A percentile compares a stretch with the other conserved stretches of the same genome.
These are phyloP conservation scores for honey bee (Apis mellifera) DNA, from an alignment of 1,140 invertebrate species.

Conservation along the genomic window DNA sequence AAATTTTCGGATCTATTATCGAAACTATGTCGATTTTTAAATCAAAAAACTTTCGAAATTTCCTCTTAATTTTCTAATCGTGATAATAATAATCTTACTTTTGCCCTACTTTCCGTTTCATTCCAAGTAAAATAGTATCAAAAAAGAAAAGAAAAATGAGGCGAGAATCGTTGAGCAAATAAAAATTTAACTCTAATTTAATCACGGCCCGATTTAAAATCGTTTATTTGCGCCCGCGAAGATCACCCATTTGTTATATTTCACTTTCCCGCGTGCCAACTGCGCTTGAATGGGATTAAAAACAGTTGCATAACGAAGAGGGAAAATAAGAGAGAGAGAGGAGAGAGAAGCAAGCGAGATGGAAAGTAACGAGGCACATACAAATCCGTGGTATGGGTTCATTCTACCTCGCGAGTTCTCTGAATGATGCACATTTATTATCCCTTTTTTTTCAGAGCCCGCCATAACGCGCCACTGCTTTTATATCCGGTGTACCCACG, in stretches of 20 bases:
- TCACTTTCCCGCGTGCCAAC: conserved; percentile 21
- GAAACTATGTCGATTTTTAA: no score
- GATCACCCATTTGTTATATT: conserved; percentile 24
- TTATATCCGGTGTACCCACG: conserved; percentile 11
- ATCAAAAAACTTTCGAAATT: not conserved
- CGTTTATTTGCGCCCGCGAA: not conserved
- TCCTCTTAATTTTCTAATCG: no score
- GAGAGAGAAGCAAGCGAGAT: not conserved
- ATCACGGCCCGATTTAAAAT: not conserved
- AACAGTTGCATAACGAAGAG: conserved; percentile 34
- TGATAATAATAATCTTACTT: no score
- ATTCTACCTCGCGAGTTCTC: conserved; percentile 25
- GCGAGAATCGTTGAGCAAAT: not conserved
- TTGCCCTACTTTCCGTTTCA: no score
- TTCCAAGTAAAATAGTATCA: not conserved
- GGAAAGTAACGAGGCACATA: not conserved
- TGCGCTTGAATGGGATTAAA: conserved; percentile 28
- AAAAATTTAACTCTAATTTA: not conserved
- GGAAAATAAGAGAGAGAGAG: not conserved
- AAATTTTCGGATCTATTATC: not conserved
- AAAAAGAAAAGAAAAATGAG: not conserved
- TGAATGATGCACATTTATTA: conserved; percentile 43
- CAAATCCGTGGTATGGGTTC: conserved; percentile 26
- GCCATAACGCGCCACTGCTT: conserved; percentile 14
- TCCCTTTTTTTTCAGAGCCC: conserved; percentile 17